These are phyloP conservation scores for Neoitamus cyanurus DNA, from an alignment of 2,888 invertebrate genomes.

Conservation along the genomic window DNA sequence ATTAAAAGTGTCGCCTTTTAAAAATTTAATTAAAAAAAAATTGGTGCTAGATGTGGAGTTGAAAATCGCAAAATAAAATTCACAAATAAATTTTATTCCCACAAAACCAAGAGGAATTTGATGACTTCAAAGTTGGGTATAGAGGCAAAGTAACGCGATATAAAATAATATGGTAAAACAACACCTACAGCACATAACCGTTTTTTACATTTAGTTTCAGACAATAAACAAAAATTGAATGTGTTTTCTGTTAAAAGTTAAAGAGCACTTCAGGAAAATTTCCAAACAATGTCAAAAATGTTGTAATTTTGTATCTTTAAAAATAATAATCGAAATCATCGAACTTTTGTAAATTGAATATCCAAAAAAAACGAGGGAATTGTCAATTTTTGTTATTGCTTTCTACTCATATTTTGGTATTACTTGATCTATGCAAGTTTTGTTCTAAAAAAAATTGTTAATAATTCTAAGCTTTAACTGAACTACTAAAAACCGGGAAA, in stretches of 20 bases:
- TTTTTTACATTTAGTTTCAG: not conserved
- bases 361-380: too few species aligned
- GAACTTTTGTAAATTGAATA: too few species aligned
- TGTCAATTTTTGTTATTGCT: not conserved
- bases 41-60: too few species aligned
- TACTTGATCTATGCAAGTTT: not conserved
- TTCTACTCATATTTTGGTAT: not conserved
- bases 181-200: not conserved
- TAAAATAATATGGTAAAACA: not conserved
- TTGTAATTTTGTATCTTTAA: too few species aligned
- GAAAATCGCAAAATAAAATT: not conserved
- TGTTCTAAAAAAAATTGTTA: not conserved
- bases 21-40: too few species aligned
- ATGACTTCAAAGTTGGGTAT: too few species aligned
- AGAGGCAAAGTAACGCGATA: not conserved
- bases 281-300: too few species aligned
- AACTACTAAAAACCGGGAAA: not conserved
- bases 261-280: not conserved
- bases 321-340: too few species aligned
- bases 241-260: not conserved
- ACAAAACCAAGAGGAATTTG: not conserved
- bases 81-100: not conserved
- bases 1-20: not conserved
- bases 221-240: not conserved
- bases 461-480: not conserved